Base-by-base conservation (phyloP, 2,797 vertebrate genomes). In the Onychomys arenicola region DNA sequence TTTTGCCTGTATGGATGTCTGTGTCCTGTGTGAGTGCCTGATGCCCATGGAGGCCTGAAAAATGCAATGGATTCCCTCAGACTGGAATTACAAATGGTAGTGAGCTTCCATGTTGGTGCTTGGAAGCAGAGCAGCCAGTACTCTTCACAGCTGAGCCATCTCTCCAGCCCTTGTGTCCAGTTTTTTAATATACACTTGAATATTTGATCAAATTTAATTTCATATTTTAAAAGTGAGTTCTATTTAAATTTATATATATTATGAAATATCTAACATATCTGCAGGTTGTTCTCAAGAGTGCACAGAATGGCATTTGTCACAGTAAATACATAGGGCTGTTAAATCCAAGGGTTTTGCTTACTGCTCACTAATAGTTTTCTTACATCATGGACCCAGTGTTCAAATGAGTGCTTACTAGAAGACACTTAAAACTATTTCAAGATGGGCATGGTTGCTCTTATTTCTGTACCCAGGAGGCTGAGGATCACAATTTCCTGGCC, bases 241-340 rank as follows among this genome's bases (percentile, higher is more conserved):
- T 80, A 73, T 67, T 92, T 83, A 49, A 84, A 49, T 84, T 46
- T 57, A 14, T 89, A 65, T 32, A 46, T 91, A 46, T 83, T 65
- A 91, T 32, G 57, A 84, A 85, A 91, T 37, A 34, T 46, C 57
- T 71, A 78, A 40, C 4, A 7, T 95, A 57, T 71, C 75, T 77
- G 16, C 1, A 89, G 49, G 32, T 65, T 92, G 10, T 23, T 81
- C 21, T 89, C 49, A 34, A 52, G 8, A 89, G 85, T 87, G 40
- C 83, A 87, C 82, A 95, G 29, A 67, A 88, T 86, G 73, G 40
- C 76, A 91, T 71, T 67, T 91, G 67, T 82, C 71, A 89, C 37
- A 85, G 78, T 29, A 55, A 77, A 91, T 84, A 52, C 55, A 75
- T 65, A 40, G 88, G 34, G 29, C 65, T 87, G 17, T 91, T 96